Conservation (phyloP, 2,113 vertebrate species). For the Salvelinus namaycush region DNA sequence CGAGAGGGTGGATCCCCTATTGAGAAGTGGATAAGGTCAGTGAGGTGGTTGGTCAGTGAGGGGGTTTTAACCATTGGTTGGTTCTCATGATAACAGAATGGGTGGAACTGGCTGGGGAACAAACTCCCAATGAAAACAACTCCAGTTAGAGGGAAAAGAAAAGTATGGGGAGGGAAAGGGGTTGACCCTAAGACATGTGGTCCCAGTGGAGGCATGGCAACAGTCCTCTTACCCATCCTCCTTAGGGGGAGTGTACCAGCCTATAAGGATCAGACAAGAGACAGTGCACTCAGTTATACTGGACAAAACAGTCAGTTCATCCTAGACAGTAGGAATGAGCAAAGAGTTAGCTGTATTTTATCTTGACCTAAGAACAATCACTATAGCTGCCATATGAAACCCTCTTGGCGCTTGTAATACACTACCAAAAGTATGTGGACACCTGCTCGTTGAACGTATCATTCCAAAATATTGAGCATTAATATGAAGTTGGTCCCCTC, state of each 20-base stretch:
- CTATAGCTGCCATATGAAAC: background rate
- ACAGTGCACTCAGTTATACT: background rate
- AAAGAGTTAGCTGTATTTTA: background rate
- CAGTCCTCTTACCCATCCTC: conserved; percentile 87
- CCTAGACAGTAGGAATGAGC: too few species aligned
- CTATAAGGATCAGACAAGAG: conserved; percentile 61
- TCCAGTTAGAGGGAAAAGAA: conserved; percentile 22
- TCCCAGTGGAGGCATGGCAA: conserved; percentile 63
- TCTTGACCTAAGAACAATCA: background rate
- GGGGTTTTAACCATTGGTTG: conserved; percentile 15
- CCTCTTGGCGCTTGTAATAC: too few species aligned
- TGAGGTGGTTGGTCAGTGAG: background rate
- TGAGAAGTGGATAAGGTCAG: conserved; percentile 13
- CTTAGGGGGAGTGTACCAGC: conserved; percentile 99
- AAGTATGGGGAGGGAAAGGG: conserved; percentile 7
- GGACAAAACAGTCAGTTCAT: too few species aligned
- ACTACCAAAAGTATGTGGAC: too few species aligned
- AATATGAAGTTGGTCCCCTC: too few species aligned
- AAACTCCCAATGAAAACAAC: conserved; percentile 36
- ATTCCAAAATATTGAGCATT: too few species aligned
- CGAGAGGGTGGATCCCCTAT: conserved; percentile 19
- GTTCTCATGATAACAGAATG: conserved; percentile 39
- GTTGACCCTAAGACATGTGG: conserved; percentile 61
- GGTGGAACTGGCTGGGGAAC: conserved; percentile 53
- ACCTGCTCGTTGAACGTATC: too few species aligned